phyloP scores from a whole-genome alignment of 2,113 vertebrate genomes.

The Ammospiza nelsoni region DNA sequence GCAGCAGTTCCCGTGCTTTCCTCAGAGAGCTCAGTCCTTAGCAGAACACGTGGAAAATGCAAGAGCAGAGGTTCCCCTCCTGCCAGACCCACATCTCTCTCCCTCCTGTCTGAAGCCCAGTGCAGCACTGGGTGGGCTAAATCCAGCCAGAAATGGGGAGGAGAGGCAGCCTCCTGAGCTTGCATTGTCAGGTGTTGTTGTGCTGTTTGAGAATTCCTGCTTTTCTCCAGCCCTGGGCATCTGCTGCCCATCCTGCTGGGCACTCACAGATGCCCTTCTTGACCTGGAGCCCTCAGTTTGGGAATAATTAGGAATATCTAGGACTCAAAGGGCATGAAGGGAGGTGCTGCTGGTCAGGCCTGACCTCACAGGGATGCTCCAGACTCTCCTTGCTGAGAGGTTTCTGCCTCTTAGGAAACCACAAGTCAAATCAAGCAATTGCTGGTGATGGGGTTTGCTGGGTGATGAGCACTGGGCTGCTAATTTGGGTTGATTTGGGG shows the following conservation, averaged over 20 bases:
- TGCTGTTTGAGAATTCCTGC: not conserved
- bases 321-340: not conserved
- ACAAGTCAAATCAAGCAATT: not conserved
- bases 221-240: not conserved
- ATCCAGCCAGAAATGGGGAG: not conserved
- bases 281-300: not conserved
- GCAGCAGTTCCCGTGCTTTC: not conserved
- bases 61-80: not conserved
- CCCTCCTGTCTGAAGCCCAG: not conserved
- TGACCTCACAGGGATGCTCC: not conserved
- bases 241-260: not conserved
- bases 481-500: not conserved
- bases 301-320: not conserved
- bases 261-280: not conserved
- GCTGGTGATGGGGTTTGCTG: not conserved
- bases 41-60: not conserved
- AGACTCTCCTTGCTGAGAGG: not conserved
- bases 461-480: not conserved
- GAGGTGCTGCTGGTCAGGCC: not conserved
- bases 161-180: not conserved
- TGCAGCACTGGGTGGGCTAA: not conserved
- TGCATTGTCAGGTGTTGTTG: not conserved
- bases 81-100: not conserved
- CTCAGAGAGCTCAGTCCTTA: not conserved
- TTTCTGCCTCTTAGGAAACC: not conserved